Base-by-base conservation (phyloP, 1,140 invertebrate species). In the Centruroides vittatus region DNA sequence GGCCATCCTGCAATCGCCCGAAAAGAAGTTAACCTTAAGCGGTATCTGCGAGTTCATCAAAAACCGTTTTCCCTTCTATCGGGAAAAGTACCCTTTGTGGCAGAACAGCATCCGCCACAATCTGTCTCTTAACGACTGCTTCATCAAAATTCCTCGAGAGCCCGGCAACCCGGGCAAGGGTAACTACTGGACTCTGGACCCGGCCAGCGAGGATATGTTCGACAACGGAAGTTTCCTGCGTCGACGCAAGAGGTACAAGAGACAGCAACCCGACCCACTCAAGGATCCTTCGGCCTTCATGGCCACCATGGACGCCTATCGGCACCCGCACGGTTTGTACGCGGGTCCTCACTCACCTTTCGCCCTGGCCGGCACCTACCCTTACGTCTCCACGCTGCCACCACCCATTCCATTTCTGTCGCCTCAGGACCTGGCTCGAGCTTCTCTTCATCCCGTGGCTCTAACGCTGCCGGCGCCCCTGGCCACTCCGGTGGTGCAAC, bases 161-260 rank as follows among this genome's bases (percentile, higher is more conserved):
- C 94, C 95, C 0, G 95, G 94, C 0, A 98, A 99, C 72, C 96
- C 97, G 0, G 94, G 94, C 0, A 99, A 99, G 70, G 96, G 96
- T 0, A 99, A 98, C 71, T 99, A 98, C 74, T 99, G 96, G 96
- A 95, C 93, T 1, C 73, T 99, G 54, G 94, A 99, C 75, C 96
- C 96, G 0, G 76, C 92, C 59, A 90, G 90, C 2, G 93, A 98
- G 71, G 92, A 98, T 70, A 99, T 99, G 97, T 99, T 99, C 70
- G 96, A 99, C 72, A 99, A 99, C 73, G 97, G 97, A 0, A 94
- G 89, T 70, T 99, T 99, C 71, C 77, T 99, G 51, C 75, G 96
- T 5, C 80, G 96, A 23, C 75, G 96, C 58, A 99, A 99, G 75
- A 80, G 96, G 35, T 99, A 94, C 77, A 98, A 97, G 73, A 77